Conservation (phyloP, 2,113 vertebrate genomes). For the Amblyopsis rosae region DNA sequence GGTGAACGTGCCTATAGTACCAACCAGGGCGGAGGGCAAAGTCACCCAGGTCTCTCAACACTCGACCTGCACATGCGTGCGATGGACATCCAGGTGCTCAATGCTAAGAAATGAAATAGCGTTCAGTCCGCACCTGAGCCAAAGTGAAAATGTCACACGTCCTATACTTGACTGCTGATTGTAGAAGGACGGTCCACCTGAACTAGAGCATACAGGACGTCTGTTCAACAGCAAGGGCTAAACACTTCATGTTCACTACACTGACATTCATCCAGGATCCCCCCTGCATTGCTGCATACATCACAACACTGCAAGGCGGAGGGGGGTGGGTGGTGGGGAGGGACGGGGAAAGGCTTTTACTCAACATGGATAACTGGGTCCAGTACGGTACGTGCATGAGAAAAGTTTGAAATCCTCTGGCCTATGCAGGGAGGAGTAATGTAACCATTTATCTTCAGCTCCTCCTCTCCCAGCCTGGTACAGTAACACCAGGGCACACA, state of each 20-base stretch:
- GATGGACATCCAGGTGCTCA: no score
- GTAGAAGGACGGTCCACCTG: not conserved
- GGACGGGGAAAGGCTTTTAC: constrained; percentile 28
- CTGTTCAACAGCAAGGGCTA: constrained; percentile 20
- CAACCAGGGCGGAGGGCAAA: no score
- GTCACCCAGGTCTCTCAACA: no score
- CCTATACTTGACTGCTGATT: no score
- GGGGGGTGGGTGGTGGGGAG: constrained; percentile 15
- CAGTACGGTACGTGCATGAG: constrained; percentile 19
- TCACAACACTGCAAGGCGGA: constrained; percentile 57
- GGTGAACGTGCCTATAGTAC: no score
- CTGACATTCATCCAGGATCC: constrained; percentile 47
- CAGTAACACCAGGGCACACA: not conserved
- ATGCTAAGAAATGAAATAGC: no score
- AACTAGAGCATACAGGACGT: not conserved
- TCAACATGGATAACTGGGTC: constrained; percentile 45
- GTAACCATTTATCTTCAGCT: constrained; percentile 8
- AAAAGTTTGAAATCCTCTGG: constrained; percentile 25
- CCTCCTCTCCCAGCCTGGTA: not conserved
- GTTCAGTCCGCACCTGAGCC: no score
- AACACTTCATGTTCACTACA: constrained; percentile 17
- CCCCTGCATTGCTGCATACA: constrained; percentile 69
- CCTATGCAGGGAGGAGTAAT: constrained; percentile 20
- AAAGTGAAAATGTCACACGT: no score
- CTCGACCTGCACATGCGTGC: no score